Evolutionary conservation across 2,797 vertebrate species (phyloP), one percentile per base, ranked within the genome.

Genomic region (Kryptolebias ocellatus): DNA sequence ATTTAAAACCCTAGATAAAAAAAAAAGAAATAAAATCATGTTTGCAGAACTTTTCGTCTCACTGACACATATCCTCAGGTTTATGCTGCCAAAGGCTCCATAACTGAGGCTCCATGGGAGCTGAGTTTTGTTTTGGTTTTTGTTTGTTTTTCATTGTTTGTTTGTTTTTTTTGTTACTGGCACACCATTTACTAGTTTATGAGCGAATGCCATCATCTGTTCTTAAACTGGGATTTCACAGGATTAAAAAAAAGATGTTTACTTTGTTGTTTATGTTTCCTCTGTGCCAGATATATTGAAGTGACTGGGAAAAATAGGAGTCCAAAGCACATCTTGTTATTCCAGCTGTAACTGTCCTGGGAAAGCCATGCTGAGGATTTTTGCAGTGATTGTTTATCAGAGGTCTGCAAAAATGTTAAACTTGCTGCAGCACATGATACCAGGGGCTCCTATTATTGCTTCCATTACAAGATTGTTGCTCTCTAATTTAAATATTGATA

Each of bases 281-380:
- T 61, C 34, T 34, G 18, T 50, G 77, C 60, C 51, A 65, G 80
- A 85, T 76, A 89, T 80, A 79, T 82, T 74, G 76, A 61, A 63
- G 74, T 79, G 70, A 84, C 66, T 91, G 85, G 90, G 87, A 92
- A 92, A 87, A 81, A 76, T 78, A 81, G 68, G 62, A 89, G 83
- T 77, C 64, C 81, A 89, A 90, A 90, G 79, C 83, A 87, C 83
- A 76, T 88, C 80, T 81, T 95, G 93, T 94, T 95, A 89, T 92
- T 93, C 83, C 93, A 95, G 93, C 93, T 95, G 94, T 87, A 87
- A 88, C 64, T 39, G 79, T 78, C 76, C 90, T 94, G 93, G 93
- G 93, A 94, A 94, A 91, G 64, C 51, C 68, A 69, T 63, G 46
- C 63, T 31, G 54, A 65, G 74, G 74, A 83, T 79, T 81, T 74